Evolutionary conservation across 2,113 vertebrate genomes (phyloP).

Genomic region (Fregetta grallaria): DNA sequence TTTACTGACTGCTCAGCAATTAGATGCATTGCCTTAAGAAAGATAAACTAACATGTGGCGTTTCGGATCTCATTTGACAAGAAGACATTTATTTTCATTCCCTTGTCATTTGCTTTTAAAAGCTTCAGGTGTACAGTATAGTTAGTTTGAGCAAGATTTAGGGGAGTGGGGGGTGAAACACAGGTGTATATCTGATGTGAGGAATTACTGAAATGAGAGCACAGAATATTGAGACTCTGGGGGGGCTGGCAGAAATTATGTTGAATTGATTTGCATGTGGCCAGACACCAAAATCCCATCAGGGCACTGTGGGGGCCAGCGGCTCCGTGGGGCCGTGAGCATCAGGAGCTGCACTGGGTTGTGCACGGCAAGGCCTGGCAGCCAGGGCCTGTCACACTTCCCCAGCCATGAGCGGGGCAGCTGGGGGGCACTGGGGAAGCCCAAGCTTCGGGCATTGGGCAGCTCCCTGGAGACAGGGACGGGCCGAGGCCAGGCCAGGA

Average conservation of each 20-base stretch:
- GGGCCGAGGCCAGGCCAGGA: too few relatives aligned
- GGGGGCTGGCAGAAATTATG: background rate
- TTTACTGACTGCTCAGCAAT: slow-evolving; percentile 41
- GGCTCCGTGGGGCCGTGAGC: fast-evolving
- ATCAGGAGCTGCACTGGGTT: fast-evolving
- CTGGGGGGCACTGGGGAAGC: fast-evolving
- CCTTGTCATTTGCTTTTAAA: background rate
- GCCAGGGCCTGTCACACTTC: fast-evolving
- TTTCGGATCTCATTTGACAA: background rate
- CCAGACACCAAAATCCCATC: background rate
- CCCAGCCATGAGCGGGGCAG: background rate
- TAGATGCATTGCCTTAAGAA: slow-evolving; percentile 45
- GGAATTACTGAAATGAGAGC: background rate
- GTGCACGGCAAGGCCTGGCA: fast-evolving
- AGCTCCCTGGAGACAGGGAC: background rate
- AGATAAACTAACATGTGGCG: background rate
- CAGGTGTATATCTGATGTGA: background rate
- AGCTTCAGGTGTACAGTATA: background rate
- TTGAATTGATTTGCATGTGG: background rate
- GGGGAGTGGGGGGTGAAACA: background rate
- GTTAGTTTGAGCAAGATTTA: background rate
- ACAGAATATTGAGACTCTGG: background rate
- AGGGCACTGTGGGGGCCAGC: fast-evolving
- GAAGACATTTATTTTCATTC: background rate
- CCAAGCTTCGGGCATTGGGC: fast-evolving